Base-by-base conservation (phyloP, 2,797 vertebrate species). In the Leptodactylus fallax region DNA sequence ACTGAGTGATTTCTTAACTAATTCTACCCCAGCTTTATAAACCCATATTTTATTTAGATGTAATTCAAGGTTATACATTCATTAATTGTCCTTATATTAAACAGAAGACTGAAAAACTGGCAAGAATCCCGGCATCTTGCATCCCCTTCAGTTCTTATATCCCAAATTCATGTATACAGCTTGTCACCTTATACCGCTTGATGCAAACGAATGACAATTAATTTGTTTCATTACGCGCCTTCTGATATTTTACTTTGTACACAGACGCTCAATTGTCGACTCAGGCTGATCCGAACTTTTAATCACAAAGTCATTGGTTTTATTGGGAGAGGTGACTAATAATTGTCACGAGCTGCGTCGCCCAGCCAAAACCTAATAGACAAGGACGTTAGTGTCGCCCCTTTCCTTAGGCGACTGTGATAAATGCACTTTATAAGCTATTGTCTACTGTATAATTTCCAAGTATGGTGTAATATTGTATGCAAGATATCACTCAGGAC, bases 361-460 rank as follows among this genome's bases (percentile, higher is more conserved):
- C 51, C 49, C 51, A 51, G 56, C 47, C 65, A 61, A n/a, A n/a
- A n/a, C n/a, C n/a, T n/a, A n/a, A n/a, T n/a, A n/a, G n/a, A n/a
- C n/a, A n/a, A n/a, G 71, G 78, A 82, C 60, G 58, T 16, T 74
- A 25, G 36, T 36, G 36, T 36, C 36, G 36, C 36, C 36, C 36
- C 36, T 4, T 36, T n/a, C n/a, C n/a, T n/a, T n/a, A 78, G 49
- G 61, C 60, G 71, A 78, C 60, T 69, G 12, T 83, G 71, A 86
- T 72, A 78, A 82, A 89, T 78, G 60, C 2, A 13, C 27, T 78
- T 72, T 89, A 61, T 82, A 82, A 60, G 25, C 71, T 81, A 71
- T 83, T 80, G 58, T 86, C 79, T 86, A 67, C 83, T 67, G 67
- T 51, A 77, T 89, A 67, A 85, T 63, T 85, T 84, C 81, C 87